phyloP scores from a whole-genome alignment of 1,140 invertebrate species.

The Lanistes nyassanus region DNA sequence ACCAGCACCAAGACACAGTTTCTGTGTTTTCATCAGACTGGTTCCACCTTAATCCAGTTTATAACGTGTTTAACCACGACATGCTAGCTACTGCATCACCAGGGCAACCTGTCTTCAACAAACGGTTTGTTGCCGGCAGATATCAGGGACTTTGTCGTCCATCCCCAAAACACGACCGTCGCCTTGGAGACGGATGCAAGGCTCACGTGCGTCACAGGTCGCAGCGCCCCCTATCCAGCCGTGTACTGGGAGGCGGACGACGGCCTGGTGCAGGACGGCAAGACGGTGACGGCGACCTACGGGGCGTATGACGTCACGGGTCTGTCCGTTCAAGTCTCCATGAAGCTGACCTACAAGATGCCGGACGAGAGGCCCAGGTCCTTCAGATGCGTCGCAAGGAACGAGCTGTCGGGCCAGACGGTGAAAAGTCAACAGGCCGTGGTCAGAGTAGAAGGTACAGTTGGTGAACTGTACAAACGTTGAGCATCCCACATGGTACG shows the following conservation, averaged over 20 bases:
- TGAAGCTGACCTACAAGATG: constrained; percentile 37
- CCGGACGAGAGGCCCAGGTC: constrained; percentile 20
- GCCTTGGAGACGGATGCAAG: constrained; percentile 28
- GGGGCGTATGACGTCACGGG: constrained; percentile 33
- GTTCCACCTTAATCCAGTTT: not conserved
- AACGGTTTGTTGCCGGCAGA: constrained; percentile 36
- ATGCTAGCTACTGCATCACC: not conserved
- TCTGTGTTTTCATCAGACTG: not conserved
- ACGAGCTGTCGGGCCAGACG: constrained; percentile 28
- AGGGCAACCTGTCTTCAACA: too few relatives aligned
- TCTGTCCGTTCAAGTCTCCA: constrained; percentile 38
- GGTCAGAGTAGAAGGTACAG: constrained; percentile 28
- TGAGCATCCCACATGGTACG: too few relatives aligned
- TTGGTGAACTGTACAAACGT: too few relatives aligned
- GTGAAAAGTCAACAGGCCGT: constrained; percentile 29
- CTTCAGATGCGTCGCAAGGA: constrained; percentile 40
- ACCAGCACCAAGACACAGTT: not conserved
- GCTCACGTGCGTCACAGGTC: constrained; percentile 49
- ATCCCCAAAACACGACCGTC: constrained; percentile 31
- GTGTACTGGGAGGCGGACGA: constrained; percentile 47
- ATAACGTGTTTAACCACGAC: not conserved
- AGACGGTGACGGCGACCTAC: constrained; percentile 36
- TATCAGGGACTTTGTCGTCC: constrained; percentile 41
- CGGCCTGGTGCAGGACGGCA: constrained; percentile 28
- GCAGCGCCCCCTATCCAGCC: constrained; percentile 40